A percentile compares a stretch with the other conserved stretches of the same genome.
phyloP scores from a whole-genome alignment of 2,113 vertebrate species.

The Phainopepla nitens region DNA sequence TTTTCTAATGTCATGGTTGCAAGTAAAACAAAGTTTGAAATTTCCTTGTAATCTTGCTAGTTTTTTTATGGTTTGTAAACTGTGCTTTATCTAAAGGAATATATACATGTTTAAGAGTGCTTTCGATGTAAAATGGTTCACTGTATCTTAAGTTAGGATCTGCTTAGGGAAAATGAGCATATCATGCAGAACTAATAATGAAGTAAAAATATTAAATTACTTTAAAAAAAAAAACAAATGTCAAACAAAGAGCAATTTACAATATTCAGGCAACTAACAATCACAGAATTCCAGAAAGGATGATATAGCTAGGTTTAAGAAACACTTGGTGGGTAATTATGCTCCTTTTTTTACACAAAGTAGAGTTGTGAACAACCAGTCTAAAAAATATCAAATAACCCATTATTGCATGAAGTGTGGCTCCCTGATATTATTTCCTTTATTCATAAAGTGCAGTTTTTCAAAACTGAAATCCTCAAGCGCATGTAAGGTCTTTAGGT shows the following conservation, averaged over 20 bases:
- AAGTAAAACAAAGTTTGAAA: slow-evolving; percentile 42
- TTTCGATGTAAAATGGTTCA: slow-evolving; percentile 1
- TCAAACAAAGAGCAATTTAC: neutral
- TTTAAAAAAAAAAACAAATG: neutral
- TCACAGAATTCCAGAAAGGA: neutral
- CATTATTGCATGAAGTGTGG: neutral
- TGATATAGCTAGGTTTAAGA: neutral
- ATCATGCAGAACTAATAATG: slow-evolving; percentile 13
- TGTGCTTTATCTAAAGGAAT: neutral
- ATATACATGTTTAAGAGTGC: neutral
- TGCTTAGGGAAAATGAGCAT: slow-evolving; percentile 15
- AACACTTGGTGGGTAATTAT: neutral
- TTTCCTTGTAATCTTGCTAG: slow-evolving; percentile 3
- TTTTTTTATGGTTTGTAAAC: neutral
- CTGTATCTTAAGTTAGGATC: neutral
- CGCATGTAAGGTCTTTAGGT: neutral
- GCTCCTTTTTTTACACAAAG: neutral
- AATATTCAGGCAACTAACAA: neutral
- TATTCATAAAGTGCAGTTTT: neutral
- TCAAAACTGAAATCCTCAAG: neutral
- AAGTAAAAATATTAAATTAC: neutral
- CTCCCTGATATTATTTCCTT: neutral
- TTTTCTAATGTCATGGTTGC: slow-evolving; percentile 1
- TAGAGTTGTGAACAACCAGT: neutral
- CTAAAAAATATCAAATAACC: neutral